Evolutionary conservation across 1,140 invertebrate genomes (phyloP), one percentile per base, ranked within the genome.

Genomic region (Pseudomyrmex sp.): DNA sequence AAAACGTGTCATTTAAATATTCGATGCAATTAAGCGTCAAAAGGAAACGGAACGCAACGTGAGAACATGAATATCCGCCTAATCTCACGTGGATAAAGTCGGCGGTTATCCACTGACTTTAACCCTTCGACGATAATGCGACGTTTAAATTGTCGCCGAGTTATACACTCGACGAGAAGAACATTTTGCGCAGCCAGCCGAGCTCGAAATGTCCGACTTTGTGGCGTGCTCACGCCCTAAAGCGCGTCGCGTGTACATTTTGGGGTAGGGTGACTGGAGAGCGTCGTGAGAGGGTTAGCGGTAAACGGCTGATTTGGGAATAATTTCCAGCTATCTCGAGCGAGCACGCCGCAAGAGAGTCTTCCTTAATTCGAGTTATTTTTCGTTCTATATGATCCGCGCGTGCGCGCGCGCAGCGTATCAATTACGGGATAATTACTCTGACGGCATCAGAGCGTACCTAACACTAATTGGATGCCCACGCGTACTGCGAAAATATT

Each of bases 401-500:
- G 35, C 35, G 35, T 35, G 35, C 35, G 35, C 35, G 18, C 58
- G 18, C 58, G 20, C 59, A n/a, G 23, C 72, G 62, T 74, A 50
- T 87, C 75, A 84, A 85, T 89, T 90, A 75, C 46, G 35, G 13
- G 86, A 87, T 83, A 84, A 85, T 87, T 84, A 85, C 83, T 86
- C 68, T 52, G 7, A 66, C 50, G 58, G 48, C n/a, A 82, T 79
- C 65, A 79, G 44, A 58, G 35, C 76, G 35, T 79, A 79, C 9
- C 76, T 79, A 69, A 79, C 76, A 79, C 52, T 79, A 79, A 79
- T 79, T 65, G 50, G 66, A 62, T 80, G 15, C 20, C 23, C 56
- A 62, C 35, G 44, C 54, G 48, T 0, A 35, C 63, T 85, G 62
- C 79, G 74, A 90, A 89, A 90, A 90, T 91, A 89, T 91, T 89